These are phyloP conservation scores for Parapsyche elsis DNA, from an alignment of 1,140 invertebrate species.

Conservation along the genomic window DNA sequence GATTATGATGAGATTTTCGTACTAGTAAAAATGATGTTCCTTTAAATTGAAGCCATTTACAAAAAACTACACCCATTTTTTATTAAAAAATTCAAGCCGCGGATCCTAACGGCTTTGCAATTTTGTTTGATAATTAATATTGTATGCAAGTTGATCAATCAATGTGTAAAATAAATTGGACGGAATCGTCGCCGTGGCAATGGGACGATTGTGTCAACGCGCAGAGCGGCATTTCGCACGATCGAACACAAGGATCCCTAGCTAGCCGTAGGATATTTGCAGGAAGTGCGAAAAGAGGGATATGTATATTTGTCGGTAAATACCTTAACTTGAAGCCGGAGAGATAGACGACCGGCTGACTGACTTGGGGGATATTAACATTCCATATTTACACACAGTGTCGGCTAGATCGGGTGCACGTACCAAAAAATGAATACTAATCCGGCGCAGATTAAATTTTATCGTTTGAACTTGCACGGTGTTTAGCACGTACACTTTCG, in stretches of 20 bases:
- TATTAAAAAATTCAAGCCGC: too few species aligned
- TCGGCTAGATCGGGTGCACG: background rate
- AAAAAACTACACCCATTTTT: too few species aligned
- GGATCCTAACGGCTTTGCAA: too few species aligned
- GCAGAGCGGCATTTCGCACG: slow-evolving; percentile 38
- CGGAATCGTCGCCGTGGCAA: background rate
- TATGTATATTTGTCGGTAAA: slow-evolving; percentile 48
- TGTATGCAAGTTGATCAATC: too few species aligned
- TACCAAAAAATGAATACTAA: background rate
- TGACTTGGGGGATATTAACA: slow-evolving; percentile 42
- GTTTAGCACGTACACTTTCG: background rate
- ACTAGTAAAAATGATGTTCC: too few species aligned
- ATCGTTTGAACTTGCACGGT: too few species aligned
- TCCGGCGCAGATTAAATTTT: background rate
- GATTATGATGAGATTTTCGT: too few species aligned
- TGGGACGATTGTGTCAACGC: background rate
- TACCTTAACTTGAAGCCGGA: slow-evolving; percentile 40
- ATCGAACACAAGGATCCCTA: slow-evolving; percentile 26
- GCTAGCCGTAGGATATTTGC: slow-evolving; percentile 46
- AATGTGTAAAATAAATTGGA: too few species aligned
- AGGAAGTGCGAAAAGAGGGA: slow-evolving; percentile 51
- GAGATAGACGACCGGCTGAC: background rate
- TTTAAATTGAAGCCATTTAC: too few species aligned
- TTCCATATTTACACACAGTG: slow-evolving; percentile 33
- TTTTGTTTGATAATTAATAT: too few species aligned